These are phyloP conservation scores for Astur gentilis DNA, from an alignment of 2,113 vertebrate species.

Conservation along the genomic window DNA sequence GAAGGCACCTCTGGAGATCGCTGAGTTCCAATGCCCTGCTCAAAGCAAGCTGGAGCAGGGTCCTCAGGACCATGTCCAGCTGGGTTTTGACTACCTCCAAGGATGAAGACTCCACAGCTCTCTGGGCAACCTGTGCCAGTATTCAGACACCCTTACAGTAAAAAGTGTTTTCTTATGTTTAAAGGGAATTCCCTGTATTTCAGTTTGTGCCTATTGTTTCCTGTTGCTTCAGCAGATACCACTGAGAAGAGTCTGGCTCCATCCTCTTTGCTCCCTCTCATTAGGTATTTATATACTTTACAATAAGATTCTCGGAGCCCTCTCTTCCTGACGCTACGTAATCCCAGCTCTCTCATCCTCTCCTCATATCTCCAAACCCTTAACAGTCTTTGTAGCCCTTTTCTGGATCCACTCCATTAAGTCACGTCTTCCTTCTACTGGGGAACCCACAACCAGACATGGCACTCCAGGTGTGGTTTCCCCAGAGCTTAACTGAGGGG, in stretches of 20 bases:
- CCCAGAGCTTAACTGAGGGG: background rate
- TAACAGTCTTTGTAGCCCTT: background rate
- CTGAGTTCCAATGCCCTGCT: background rate
- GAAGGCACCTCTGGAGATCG: background rate
- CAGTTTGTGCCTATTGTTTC: background rate
- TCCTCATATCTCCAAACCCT: background rate
- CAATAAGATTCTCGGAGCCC: background rate
- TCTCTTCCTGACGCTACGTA: background rate
- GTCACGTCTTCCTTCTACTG: background rate
- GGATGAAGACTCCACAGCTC: background rate
- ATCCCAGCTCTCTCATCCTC: background rate
- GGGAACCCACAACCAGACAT: background rate
- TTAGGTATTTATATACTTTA: background rate
- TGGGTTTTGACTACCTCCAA: background rate
- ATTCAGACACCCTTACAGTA: background rate
- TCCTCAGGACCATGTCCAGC: background rate
- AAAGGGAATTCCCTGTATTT: background rate
- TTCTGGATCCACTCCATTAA: background rate
- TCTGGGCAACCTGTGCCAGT: background rate
- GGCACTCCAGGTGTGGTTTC: background rate
- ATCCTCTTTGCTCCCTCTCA: background rate
- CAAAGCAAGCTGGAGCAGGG: background rate
- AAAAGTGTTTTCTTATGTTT: background rate
- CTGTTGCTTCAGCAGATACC: background rate
- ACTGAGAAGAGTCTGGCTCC: background rate